Evolutionary conservation across 2,888 invertebrate genomes (phyloP).

Genomic region (Amphiduros pacificus): DNA sequence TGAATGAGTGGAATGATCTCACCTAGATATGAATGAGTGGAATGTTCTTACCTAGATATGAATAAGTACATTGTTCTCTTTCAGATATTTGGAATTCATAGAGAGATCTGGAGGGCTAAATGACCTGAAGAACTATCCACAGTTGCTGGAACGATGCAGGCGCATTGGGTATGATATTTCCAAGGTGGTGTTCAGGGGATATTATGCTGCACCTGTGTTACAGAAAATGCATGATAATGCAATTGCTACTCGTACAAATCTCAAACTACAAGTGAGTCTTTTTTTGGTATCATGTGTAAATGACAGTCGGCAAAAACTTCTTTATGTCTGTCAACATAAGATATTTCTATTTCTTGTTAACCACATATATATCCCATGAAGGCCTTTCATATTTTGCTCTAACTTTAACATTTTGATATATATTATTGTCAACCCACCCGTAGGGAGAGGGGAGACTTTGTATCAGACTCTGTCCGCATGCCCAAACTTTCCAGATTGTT

Average conservation of each 20-base stretch:
- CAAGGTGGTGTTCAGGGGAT: constrained; percentile 54
- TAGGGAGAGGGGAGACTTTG: no score
- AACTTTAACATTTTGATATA: no score
- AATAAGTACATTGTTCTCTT: not conserved
- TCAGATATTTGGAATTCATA: constrained; percentile 51
- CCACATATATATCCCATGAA: no score
- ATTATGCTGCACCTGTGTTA: constrained; percentile 47
- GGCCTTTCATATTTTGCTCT: no score
- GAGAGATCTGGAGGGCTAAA: constrained; percentile 49
- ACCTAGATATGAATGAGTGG: no score
- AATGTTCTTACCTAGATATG: not conserved
- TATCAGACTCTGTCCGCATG: no score
- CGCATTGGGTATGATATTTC: constrained; percentile 47
- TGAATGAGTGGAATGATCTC: no score
- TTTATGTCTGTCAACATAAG: no score
- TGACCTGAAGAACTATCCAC: constrained; percentile 43
- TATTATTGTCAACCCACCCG: no score
- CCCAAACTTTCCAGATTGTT: no score
- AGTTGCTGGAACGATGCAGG: constrained; percentile 44
- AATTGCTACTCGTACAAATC: constrained; percentile 43
- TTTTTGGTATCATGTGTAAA: constrained; percentile 49
- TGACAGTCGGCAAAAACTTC: constrained; percentile 44
- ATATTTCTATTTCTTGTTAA: no score
- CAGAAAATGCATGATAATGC: constrained; percentile 52
- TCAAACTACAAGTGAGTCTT: constrained; percentile 45